These are phyloP conservation scores for Chunga burmeisteri DNA, from an alignment of 2,113 vertebrate genomes.

Conservation along the genomic window DNA sequence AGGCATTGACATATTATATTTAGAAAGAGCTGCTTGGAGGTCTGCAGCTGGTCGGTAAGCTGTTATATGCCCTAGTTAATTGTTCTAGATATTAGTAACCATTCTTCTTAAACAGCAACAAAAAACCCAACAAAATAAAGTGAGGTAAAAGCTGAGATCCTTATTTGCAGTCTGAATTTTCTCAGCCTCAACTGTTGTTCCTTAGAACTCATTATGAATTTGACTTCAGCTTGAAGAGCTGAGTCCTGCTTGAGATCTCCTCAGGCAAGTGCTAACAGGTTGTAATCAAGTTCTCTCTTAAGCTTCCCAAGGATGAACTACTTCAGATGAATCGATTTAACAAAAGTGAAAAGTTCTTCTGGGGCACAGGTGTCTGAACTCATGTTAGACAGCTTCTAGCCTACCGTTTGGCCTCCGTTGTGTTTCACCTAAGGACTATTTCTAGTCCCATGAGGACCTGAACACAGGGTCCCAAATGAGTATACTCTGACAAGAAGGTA, in stretches of 20 bases:
- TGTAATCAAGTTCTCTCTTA: not conserved
- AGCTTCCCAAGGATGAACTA: not conserved
- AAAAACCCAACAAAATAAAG: not conserved
- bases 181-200: not conserved
- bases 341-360: not conserved
- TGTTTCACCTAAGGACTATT: not conserved
- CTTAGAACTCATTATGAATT: not conserved
- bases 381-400: not conserved
- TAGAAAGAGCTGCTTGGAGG: not conserved
- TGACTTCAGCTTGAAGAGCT: not conserved
- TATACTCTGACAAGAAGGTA: not conserved
- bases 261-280: not conserved
- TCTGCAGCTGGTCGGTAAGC: not conserved
- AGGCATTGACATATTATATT: not conserved
- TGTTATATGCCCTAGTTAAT: not conserved
- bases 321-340: not conserved
- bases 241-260: not conserved
- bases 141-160: not conserved
- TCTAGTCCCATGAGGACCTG: not conserved
- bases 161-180: not conserved
- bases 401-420: accelerated
- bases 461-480: not conserved
- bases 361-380: not conserved
- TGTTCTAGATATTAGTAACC: not conserved
- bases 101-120: not conserved